Percentiles rank a stretch among this genome's conserved stretches.
phyloP scores from a whole-genome alignment of 2,113 vertebrate genomes.

The Thomomys bottae region DNA sequence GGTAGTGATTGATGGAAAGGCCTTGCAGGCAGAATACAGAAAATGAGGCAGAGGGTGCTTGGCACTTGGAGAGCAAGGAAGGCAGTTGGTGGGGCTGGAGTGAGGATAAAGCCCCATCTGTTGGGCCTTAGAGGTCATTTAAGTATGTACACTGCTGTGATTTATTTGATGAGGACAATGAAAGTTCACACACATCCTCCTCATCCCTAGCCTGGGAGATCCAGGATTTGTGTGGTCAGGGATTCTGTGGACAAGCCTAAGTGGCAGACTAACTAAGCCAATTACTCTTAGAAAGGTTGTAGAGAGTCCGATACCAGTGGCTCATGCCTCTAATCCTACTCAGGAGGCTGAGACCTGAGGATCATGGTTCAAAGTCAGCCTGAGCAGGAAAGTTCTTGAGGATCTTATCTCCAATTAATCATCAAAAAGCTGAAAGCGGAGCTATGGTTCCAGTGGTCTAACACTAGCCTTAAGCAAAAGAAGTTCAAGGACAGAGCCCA shows the following conservation, averaged over 20 bases:
- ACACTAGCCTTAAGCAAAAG: no score
- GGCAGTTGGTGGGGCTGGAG: neutral
- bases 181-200: neutral
- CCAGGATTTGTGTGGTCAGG: neutral
- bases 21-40: neutral
- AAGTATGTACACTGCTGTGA: neutral
- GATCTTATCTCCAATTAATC: no score
- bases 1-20: neutral
- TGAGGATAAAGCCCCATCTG: neutral
- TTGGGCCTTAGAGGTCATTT: neutral
- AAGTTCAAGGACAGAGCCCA: no score
- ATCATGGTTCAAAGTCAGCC: no score
- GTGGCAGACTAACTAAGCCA: neutral
- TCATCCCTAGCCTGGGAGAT: neutral
- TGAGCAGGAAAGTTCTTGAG: no score
- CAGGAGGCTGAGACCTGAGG: no score
- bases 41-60: neutral
- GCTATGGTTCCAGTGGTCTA: no score
- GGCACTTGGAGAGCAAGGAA: neutral
- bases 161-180: neutral
- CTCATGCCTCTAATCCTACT: no score
- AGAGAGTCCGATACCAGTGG: no score
- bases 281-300: rapidly evolving
- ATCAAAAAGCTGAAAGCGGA: no score
- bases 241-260: neutral